phyloP scores from a whole-genome alignment of 2,113 vertebrate genomes.

The Egretta garzetta region DNA sequence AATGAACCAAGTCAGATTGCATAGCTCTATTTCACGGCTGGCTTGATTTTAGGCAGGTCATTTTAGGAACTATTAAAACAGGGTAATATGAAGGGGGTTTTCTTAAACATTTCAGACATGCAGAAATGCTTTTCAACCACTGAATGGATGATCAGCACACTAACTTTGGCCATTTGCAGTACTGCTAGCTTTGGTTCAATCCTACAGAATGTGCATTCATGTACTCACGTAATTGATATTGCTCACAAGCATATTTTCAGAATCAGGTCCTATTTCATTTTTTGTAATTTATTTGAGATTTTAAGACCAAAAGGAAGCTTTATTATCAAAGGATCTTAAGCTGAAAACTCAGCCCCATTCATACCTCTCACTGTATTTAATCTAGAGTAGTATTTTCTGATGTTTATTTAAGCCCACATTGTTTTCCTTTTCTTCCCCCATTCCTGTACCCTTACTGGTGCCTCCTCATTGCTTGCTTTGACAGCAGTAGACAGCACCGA shows the following conservation, averaged over 20 bases:
- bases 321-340: background rate
- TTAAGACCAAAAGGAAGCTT: background rate
- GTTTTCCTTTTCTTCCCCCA: background rate
- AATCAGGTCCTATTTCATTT: background rate
- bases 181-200: background rate
- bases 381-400: background rate
- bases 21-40: background rate
- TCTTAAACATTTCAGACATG: background rate
- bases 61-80: background rate
- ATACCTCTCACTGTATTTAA: background rate
- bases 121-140: background rate
- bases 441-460: background rate
- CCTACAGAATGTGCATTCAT: background rate
- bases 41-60: background rate
- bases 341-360: background rate
- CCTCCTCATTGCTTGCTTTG: background rate
- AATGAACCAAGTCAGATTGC: background rate
- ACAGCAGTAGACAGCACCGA: accelerated
- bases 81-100: background rate
- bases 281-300: background rate
- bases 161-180: background rate
- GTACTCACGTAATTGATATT: background rate
- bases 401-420: background rate
- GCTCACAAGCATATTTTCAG: background rate
- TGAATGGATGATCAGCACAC: background rate